Conservation (phyloP, 2,113 vertebrate species). For the Axis porcinus region DNA sequence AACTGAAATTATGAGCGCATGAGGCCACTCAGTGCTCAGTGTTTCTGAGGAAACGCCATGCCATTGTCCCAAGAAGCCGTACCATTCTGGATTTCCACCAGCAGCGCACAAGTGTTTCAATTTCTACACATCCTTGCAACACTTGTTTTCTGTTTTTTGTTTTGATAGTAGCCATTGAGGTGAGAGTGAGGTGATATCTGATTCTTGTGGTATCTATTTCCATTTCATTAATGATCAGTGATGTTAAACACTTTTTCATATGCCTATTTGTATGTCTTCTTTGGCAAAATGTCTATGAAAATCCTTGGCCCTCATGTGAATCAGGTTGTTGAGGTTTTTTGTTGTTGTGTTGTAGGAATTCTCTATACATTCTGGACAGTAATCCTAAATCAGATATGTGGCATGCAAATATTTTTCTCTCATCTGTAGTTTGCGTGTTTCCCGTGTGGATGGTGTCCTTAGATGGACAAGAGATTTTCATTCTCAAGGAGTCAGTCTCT, state of each 20-base stretch:
- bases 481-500: neutral
- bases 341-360: neutral
- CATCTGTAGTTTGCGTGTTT: neutral
- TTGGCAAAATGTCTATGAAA: neutral
- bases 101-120: fast-evolving
- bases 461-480: neutral
- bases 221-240: neutral
- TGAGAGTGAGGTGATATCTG: neutral
- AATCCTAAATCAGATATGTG: neutral
- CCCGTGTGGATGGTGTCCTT: neutral
- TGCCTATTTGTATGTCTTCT: neutral
- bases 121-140: neutral
- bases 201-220: neutral
- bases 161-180: neutral
- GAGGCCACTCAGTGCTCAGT: fast-evolving
- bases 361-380: neutral
- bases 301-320: neutral
- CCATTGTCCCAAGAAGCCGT: fast-evolving
- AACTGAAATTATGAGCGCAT: fast-evolving
- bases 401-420: neutral
- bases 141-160: neutral
- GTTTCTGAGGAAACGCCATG: fast-evolving
- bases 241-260: neutral
- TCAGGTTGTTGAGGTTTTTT: neutral
- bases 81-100: neutral